These are phyloP conservation scores for Parasteatoda tepidariorum DNA, from an alignment of 1,140 invertebrate genomes.

Conservation along the genomic window DNA sequence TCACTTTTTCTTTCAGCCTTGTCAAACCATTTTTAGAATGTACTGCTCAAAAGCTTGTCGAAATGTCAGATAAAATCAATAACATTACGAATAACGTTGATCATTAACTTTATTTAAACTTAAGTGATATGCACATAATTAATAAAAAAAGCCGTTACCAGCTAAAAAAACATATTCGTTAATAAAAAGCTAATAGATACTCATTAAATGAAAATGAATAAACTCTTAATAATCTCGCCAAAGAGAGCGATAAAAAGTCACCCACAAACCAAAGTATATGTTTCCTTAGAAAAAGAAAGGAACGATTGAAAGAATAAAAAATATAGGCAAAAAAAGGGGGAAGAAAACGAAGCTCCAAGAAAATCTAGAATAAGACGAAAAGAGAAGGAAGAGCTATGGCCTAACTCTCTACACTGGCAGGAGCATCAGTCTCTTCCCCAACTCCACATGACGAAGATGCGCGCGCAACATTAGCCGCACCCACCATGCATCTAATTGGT, in stretches of 20 bases:
- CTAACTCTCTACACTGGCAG: constrained; percentile 55
- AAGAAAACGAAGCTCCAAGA: constrained; percentile 43
- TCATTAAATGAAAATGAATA: too few relatives aligned
- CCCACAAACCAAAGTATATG: constrained; percentile 28
- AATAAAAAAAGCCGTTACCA: too few relatives aligned
- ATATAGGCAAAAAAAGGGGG: neutral
- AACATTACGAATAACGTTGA: too few relatives aligned
- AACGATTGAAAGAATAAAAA: constrained; percentile 47
- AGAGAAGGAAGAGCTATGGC: constrained; percentile 53
- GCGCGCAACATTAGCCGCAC: constrained; percentile 11
- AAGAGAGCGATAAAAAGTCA: constrained; percentile 43
- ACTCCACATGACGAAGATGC: constrained; percentile 46
- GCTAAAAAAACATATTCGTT: too few relatives aligned
- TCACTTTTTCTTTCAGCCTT: too few relatives aligned
- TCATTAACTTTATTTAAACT: too few relatives aligned
- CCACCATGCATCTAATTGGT: constrained; percentile 11
- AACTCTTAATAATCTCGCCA: constrained; percentile 18
- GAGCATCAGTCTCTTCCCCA: constrained; percentile 45
- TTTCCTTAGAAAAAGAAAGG: constrained; percentile 53
- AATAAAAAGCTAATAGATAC: too few relatives aligned
- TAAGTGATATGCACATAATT: too few relatives aligned
- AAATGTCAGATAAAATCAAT: too few relatives aligned
- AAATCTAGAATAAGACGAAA: constrained; percentile 55
- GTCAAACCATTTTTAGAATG: too few relatives aligned
- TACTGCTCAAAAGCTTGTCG: too few relatives aligned